A percentile compares a stretch with the other conserved stretches of the same genome.
These are phyloP conservation scores for Drosophila eugracilis DNA, from an alignment of 1,140 invertebrate genomes.

Conservation along the genomic window DNA sequence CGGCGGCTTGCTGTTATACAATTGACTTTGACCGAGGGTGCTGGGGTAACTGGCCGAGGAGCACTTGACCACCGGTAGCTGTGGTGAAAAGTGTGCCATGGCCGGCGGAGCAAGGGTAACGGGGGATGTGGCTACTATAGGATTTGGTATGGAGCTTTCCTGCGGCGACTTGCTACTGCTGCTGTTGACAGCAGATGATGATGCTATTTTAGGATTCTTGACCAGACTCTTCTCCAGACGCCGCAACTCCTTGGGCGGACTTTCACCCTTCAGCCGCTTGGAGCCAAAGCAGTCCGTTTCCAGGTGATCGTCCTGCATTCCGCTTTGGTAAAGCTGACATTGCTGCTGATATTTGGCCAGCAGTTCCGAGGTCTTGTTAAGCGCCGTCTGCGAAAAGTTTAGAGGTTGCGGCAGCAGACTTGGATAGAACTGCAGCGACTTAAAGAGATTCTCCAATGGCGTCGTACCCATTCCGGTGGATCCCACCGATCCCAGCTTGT, in stretches of 20 bases:
- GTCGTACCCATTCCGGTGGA: constrained; percentile 37
- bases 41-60: constrained; percentile 56
- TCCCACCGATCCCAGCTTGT: constrained; percentile 60
- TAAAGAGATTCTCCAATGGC: constrained; percentile 81
- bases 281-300: constrained; percentile 49
- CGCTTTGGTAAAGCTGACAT: constrained; percentile 77
- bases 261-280: constrained; percentile 58
- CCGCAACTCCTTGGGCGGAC: constrained; percentile 71
- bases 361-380: constrained; percentile 79
- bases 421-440: constrained; percentile 83
- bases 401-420: constrained; percentile 78
- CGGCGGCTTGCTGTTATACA: constrained; percentile 58
- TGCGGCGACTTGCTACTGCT: constrained; percentile 55
- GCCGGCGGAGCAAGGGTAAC: constrained; percentile 51
- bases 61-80: constrained; percentile 67
- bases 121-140: constrained; percentile 62
- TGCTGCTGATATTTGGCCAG: constrained; percentile 84
- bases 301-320: constrained; percentile 55
- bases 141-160: constrained; percentile 36
- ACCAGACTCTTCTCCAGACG: constrained; percentile 76
- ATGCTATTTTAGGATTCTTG: constrained; percentile 67
- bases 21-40: constrained; percentile 25
- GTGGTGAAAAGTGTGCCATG: constrained; percentile 64
- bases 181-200: constrained; percentile 8
- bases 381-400: constrained; percentile 82